These are phyloP conservation scores for Eugnorisma glareosa DNA, from an alignment of 2,888 invertebrate species.

Conservation along the genomic window DNA sequence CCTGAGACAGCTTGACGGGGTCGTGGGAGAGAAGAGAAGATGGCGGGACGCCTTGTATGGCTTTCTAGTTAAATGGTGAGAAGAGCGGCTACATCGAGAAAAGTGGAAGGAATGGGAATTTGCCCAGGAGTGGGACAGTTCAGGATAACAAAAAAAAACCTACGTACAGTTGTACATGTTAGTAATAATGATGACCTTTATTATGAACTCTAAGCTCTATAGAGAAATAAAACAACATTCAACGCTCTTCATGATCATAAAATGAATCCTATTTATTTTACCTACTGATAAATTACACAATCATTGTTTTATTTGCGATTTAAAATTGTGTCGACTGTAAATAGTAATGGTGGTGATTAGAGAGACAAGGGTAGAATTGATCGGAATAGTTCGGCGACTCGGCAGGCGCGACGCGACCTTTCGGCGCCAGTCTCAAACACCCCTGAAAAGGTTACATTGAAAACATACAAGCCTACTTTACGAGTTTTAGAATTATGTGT, in stretches of 20 bases:
- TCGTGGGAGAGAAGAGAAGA: too few relatives aligned
- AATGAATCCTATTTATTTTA: neutral
- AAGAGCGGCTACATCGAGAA: too few relatives aligned
- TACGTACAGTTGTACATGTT: neutral
- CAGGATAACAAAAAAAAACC: neutral
- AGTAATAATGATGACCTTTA: conserved; percentile 13
- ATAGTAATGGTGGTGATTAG: conserved; percentile 61
- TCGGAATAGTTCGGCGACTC: conserved; percentile 63
- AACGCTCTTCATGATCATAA: neutral
- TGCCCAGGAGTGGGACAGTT: neutral
- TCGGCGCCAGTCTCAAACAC: conserved; percentile 70
- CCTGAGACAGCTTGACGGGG: too few relatives aligned
- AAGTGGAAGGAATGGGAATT: too few relatives aligned
- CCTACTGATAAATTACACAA: conserved; percentile 6
- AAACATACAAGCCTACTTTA: conserved; percentile 39
- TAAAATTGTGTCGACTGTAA: conserved; percentile 46
- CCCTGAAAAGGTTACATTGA: conserved; percentile 61
- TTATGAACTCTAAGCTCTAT: neutral
- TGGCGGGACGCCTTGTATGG: too few relatives aligned
- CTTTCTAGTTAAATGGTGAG: too few relatives aligned
- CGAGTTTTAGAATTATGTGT: neutral
- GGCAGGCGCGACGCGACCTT: conserved; percentile 61
- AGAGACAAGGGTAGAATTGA: conserved; percentile 75
- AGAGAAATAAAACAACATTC: neutral
- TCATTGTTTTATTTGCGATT: conserved; percentile 30